Evolutionary conservation across 2,797 vertebrate genomes (phyloP), one percentile per base, ranked within the genome.

Genomic region (Psittacula echo): DNA sequence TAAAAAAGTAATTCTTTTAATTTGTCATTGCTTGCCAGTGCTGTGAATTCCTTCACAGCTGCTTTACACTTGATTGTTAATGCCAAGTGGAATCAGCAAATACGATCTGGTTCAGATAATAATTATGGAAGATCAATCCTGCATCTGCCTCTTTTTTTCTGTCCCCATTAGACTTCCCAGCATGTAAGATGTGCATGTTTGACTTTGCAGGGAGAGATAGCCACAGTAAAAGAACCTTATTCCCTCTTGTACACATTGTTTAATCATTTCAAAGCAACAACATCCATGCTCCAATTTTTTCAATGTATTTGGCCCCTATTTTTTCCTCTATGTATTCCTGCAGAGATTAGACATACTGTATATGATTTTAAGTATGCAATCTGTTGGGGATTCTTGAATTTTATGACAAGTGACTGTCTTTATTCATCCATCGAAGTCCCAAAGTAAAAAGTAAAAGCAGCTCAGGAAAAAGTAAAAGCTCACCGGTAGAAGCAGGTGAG

Each of bases 1-100:
- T 77, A 73, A 93, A 96, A 93, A 78, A 79, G 56, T 89, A 78
- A 80, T 87, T 72, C 27, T 96, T 95, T 87, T 88, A 93, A 94
- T 93, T 95, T 93, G 61, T 86, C 76, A 78, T 47, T 84, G 87
- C 70, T 87, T 2, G 3, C 78, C 37, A 66, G 34, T 65, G 81
- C 87, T 93, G 48, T 74, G 81, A 89, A 67, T 95, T 89, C 86
- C 78, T 95, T 82, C 76, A 85, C 92, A 95, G 92, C 81, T 95
- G 95, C 85, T 95, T 94, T 93, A 61, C 48, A 79, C 87, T 92
- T 2, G 0, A 83, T 89, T 93, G 86, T 94, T 95, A 92, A 89
- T 85, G 82, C 85, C 78, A 92, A 93, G 78, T 62, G 58, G 68
- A 89, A 92, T 96, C 89, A 94, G 89, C 87, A 94, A 91, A 92